Conservation (phyloP, 2,888 invertebrate species). For the Anagyrus pseudococci region DNA sequence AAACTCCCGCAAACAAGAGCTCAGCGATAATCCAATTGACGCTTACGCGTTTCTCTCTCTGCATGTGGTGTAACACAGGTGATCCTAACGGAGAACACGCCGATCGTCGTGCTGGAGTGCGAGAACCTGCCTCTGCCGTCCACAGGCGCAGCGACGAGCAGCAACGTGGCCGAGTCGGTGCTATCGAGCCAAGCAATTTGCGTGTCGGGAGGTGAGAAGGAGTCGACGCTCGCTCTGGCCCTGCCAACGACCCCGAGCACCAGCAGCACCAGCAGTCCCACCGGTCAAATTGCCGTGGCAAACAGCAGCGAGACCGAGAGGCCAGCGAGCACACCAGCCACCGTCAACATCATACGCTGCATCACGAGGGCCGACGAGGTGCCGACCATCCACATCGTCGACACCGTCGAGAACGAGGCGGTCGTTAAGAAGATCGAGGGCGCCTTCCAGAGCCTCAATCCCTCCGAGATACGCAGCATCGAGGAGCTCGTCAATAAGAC, state of each 20-base stretch:
- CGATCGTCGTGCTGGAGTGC: constrained; percentile 36
- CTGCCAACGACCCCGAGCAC: background rate
- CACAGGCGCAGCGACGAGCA: too few species aligned
- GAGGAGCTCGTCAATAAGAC: constrained; percentile 39
- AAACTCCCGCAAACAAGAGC: too few species aligned
- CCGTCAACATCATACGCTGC: constrained; percentile 52
- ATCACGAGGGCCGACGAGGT: constrained; percentile 52
- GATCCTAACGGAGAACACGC: constrained; percentile 30
- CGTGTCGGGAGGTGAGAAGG: constrained; percentile 10
- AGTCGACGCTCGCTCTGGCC: background rate
- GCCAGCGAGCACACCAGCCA: constrained; percentile 19
- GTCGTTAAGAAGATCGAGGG: constrained; percentile 43
- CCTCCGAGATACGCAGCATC: constrained; percentile 38
- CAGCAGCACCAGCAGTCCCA: background rate
- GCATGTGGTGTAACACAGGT: too few species aligned
- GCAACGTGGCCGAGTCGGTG: too few species aligned
- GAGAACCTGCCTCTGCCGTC: constrained; percentile 8
- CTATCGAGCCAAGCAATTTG: constrained; percentile 25
- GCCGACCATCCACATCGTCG: constrained; percentile 58
- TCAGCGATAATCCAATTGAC: too few species aligned
- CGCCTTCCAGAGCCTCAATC: constrained; percentile 38
- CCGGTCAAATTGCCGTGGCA: background rate
- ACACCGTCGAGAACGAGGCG: constrained; percentile 50
- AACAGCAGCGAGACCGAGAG: background rate
- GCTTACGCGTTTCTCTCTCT: too few species aligned